Conservation (phyloP, 2,797 vertebrate species). For the Sphenopsis melanotis region DNA sequence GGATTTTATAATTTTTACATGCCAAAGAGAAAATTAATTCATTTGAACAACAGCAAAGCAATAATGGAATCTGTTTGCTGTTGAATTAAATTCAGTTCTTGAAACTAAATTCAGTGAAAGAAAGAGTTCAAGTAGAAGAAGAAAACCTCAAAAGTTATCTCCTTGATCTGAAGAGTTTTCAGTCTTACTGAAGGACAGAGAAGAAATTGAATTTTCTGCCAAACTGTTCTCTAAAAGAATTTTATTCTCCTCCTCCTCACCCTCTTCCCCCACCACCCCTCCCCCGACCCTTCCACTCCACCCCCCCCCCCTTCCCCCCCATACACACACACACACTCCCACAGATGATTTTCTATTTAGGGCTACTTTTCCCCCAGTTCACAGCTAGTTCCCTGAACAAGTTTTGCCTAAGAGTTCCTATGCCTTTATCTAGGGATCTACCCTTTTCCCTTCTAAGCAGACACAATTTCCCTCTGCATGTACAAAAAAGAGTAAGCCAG, state of each 20-base stretch:
- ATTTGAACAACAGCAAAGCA: background rate
- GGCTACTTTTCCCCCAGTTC: background rate
- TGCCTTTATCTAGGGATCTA: background rate
- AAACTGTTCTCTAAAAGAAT: background rate
- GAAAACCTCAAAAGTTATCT: background rate
- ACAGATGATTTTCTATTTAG: background rate
- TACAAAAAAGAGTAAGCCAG: background rate
- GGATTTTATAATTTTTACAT: background rate
- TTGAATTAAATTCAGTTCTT: background rate
- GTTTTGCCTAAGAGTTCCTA: background rate
- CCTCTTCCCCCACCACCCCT: too few species aligned
- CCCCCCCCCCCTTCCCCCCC: too few species aligned
- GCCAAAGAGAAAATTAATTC: slow-evolving; percentile 13
- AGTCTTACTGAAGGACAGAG: background rate
- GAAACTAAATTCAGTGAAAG: background rate
- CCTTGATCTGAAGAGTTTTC: background rate
- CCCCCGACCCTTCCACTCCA: too few species aligned
- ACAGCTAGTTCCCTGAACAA: background rate
- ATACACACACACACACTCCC: background rate
- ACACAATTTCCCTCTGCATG: background rate
- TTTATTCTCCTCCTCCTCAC: background rate
- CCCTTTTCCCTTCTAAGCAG: background rate
- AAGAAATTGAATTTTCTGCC: background rate
- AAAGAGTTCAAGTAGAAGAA: background rate
- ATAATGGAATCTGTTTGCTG: background rate